These are phyloP conservation scores for Tyrannus savana DNA, from an alignment of 2,113 vertebrate genomes.

Conservation along the genomic window DNA sequence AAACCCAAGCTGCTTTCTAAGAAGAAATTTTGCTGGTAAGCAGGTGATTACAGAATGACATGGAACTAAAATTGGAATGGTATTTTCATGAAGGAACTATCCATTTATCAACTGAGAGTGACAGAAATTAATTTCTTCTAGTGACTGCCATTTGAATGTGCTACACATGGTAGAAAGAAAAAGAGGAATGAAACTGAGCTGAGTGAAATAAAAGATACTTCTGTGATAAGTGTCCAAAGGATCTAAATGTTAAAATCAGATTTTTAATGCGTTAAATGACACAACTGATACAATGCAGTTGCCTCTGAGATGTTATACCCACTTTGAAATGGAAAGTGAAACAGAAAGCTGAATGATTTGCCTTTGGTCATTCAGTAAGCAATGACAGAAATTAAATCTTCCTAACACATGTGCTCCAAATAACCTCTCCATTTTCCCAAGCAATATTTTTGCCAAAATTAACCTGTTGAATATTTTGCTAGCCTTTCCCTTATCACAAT, in stretches of 20 bases:
- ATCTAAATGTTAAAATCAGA: background rate
- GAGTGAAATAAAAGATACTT: background rate
- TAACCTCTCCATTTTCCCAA: background rate
- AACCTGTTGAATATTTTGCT: conserved; percentile 18
- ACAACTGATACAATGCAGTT: background rate
- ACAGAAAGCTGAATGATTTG: background rate
- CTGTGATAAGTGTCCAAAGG: background rate
- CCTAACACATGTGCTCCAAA: background rate
- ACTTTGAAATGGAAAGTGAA: background rate
- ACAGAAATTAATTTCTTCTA: conserved; percentile 8
- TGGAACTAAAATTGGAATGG: background rate
- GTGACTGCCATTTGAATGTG: background rate
- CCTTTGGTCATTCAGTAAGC: background rate
- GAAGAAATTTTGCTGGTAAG: background rate
- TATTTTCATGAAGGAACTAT: background rate
- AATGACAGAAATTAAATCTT: background rate
- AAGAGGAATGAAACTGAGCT: background rate
- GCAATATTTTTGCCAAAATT: background rate
- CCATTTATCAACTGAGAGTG: background rate
- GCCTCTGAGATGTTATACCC: background rate
- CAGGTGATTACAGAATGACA: background rate
- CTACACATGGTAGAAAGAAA: background rate
- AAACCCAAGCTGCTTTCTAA: background rate
- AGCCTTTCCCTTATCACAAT: background rate
- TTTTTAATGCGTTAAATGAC: background rate